These are phyloP conservation scores for Cosmia trapezina DNA, from an alignment of 2,888 invertebrate species.

Conservation along the genomic window DNA sequence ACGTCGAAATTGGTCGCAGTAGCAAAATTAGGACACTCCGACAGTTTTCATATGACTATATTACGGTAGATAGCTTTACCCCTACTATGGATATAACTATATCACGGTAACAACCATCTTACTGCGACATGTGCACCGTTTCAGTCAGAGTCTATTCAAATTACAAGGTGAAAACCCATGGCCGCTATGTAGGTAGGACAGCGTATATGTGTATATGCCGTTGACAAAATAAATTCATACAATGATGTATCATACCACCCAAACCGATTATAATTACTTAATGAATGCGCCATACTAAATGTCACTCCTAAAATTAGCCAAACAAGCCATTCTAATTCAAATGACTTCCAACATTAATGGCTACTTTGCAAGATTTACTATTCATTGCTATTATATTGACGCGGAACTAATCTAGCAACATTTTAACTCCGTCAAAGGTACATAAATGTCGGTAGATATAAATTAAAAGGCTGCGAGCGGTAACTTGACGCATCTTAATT, in stretches of 20 bases:
- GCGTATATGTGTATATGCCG: background rate
- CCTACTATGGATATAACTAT: no score
- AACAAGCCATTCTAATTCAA: constrained; percentile 21
- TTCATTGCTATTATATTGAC: constrained; percentile 52
- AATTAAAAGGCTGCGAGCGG: constrained; percentile 65
- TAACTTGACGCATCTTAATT: constrained; percentile 79
- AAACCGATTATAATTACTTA: constrained; percentile 11
- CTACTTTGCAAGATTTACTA: constrained; percentile 57
- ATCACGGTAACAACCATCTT: no score
- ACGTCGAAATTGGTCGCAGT: no score
- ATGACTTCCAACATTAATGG: constrained; percentile 36
- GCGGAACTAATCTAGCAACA: constrained; percentile 67
- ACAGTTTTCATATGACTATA: no score
- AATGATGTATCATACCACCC: background rate
- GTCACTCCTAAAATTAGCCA: constrained; percentile 33
- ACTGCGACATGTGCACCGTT: background rate
- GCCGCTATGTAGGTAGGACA: no score
- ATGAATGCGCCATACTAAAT: constrained; percentile 20
- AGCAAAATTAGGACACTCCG: no score
- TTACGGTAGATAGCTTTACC: no score
- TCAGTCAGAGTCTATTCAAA: background rate
- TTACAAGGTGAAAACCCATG: background rate
- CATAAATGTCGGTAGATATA: constrained; percentile 60
- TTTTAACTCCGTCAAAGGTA: constrained; percentile 60
- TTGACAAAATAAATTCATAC: background rate